These are phyloP conservation scores for Rhabdomys pumilio DNA, from an alignment of 2,797 vertebrate species.

Conservation along the genomic window DNA sequence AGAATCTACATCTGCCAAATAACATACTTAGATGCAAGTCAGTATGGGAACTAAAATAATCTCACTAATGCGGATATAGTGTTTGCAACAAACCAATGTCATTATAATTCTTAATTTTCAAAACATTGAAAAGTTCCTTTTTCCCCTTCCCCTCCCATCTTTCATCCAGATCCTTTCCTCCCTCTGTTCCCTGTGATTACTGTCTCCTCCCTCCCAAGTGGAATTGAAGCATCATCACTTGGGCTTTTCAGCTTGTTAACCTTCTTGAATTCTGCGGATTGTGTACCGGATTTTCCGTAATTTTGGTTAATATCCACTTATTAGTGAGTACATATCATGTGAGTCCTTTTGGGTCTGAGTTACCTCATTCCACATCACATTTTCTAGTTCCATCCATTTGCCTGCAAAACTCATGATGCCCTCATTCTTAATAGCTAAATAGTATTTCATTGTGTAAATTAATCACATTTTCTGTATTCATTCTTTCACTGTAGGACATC, in stretches of 20 bases:
- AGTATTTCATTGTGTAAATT: not conserved
- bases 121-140: not conserved
- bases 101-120: not conserved
- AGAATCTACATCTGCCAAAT: constrained; percentile 49
- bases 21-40: not conserved
- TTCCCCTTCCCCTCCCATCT: not conserved
- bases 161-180: not conserved
- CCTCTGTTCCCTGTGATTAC: not conserved
- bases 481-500: not conserved
- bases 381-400: not conserved
- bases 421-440: not conserved
- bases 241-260: not conserved
- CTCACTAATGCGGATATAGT: not conserved
- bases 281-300: not conserved
- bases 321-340: not conserved
- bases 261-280: not conserved
- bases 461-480: not conserved
- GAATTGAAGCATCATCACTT: not conserved
- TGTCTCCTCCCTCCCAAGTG: not conserved
- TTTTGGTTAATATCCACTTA: not conserved
- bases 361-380: not conserved
- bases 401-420: too few species aligned
- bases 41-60: not conserved
- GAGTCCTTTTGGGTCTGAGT: not conserved
- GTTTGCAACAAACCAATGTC: not conserved